Evolutionary conservation across 1,140 invertebrate genomes (phyloP), one percentile per base, ranked within the genome.

Genomic region (Plutomurus gul): DNA sequence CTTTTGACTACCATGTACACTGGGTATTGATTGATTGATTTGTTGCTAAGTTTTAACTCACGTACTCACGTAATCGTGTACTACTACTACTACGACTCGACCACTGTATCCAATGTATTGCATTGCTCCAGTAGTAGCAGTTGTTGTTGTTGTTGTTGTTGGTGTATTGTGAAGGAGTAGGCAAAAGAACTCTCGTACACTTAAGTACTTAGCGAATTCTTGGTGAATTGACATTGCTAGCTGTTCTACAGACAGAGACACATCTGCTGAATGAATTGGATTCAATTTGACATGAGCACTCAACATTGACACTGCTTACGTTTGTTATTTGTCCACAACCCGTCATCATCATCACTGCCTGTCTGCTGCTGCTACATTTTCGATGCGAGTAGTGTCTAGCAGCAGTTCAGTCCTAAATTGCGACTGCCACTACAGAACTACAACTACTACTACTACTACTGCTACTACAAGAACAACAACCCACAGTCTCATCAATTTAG

Each of bases 201-300:
- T n/a, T n/a, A n/a, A n/a, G n/a, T n/a, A n/a, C n/a, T n/a, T n/a
- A n/a, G n/a, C n/a, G n/a, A n/a, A n/a, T n/a, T n/a, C 25, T 33
- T 1, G 25, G 27, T 33, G 27, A 27, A 25, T 11, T 4, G 25
- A 13, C 30, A 65, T 6, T 33, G 56, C 56, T 33, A 33, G 22
- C 36, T 65, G 56, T 65, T 65, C 13, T 65, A 65, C 30, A 65
- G 27, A 20, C 4, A 36, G 11, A 0, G 27, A 60, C 22, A n/a
- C 25, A 56, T 56, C 25, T 65, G 56, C 56, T 65, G 27, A 65
- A 65, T 65, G 36, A 46, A 72, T 37, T 72, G 36, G 70, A 39
- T 36, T 72, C 70, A 77, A 71, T 40, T 71, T 51, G 56, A 77
- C 76, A 70, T 77, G 56, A 71, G 76, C 56, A 70, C 75, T 43